These are phyloP conservation scores for Megaceryle torquata DNA, from an alignment of 2,113 vertebrate species.

Conservation along the genomic window DNA sequence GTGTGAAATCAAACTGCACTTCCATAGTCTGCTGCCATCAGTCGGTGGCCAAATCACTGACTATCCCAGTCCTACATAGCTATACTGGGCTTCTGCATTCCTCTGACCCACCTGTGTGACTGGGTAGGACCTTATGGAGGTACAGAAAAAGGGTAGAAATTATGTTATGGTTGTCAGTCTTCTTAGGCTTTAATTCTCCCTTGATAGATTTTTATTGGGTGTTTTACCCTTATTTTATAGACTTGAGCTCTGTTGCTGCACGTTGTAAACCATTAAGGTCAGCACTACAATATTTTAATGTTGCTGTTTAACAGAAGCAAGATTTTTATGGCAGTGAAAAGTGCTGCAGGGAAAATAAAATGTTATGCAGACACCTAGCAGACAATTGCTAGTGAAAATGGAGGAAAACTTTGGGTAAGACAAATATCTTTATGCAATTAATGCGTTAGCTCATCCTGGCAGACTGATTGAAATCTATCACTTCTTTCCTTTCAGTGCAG, in stretches of 20 bases:
- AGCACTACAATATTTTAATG: slow-evolving; percentile 4
- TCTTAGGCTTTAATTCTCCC: not conserved
- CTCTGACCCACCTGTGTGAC: fast-evolving
- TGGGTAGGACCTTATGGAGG: not conserved
- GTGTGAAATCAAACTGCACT: not conserved
- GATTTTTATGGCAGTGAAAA: slow-evolving; percentile 6
- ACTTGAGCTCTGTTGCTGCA: not conserved
- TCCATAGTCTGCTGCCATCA: not conserved
- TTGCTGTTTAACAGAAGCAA: slow-evolving; percentile 23
- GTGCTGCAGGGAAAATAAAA: not conserved
- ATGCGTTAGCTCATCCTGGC: slow-evolving; percentile 25
- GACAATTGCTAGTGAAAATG: slow-evolving; percentile 18
- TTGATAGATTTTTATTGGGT: not conserved
- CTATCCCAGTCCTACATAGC: not conserved
- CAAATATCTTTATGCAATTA: slow-evolving; percentile 23
- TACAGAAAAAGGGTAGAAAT: not conserved
- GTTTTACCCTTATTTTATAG: slow-evolving; percentile 26
- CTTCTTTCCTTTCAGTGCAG: slow-evolving; percentile 21
- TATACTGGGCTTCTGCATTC: fast-evolving
- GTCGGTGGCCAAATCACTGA: not conserved
- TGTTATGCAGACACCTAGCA: not conserved
- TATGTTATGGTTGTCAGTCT: not conserved
- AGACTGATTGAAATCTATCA: slow-evolving; percentile 55
- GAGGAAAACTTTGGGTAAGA: slow-evolving; percentile 51
- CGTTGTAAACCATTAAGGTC: slow-evolving; percentile 44